A percentile compares a stretch with the other conserved stretches of the same genome.
Conservation (phyloP, 2,888 invertebrate species). For the Drosophila yooni region DNA sequence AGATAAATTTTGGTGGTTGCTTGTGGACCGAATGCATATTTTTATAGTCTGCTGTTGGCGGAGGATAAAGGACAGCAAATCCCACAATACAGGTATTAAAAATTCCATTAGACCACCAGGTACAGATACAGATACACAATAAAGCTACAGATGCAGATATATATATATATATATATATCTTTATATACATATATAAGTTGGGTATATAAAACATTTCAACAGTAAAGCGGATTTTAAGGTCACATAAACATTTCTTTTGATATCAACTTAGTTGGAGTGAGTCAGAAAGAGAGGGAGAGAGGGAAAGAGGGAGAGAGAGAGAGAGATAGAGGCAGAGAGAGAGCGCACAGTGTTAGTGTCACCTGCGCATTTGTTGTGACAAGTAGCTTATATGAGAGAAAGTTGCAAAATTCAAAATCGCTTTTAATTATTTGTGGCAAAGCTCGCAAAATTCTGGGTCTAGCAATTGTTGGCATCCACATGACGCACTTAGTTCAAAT, state of each 20-base stretch:
- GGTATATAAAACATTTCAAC: background rate
- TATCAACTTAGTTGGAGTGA: background rate
- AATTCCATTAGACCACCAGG: conserved; percentile 15
- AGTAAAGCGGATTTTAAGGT: background rate
- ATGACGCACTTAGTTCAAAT: conserved; percentile 33
- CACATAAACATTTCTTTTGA: background rate
- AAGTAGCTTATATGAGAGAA: background rate
- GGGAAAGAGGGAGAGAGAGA: background rate
- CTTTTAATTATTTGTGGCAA: conserved; percentile 23
- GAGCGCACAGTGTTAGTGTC: background rate
- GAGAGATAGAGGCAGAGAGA: too few relatives aligned
- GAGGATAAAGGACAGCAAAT: conserved; percentile 16
- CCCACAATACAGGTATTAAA: conserved; percentile 28
- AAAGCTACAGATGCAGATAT: background rate
- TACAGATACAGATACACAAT: background rate
- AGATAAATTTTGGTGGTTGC: background rate
- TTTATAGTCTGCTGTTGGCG: conserved; percentile 30
- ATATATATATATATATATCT: accelerated
- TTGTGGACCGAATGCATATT: conserved; percentile 29
- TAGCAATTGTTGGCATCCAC: conserved; percentile 4
- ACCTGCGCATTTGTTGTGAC: background rate
- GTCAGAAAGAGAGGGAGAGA: background rate
- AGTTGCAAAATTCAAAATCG: conserved; percentile 3
- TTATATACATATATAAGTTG: background rate
- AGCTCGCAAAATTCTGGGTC: conserved; percentile 16